phyloP scores from a whole-genome alignment of 2,888 invertebrate genomes.

The Rhaphigaster nebulosa region DNA sequence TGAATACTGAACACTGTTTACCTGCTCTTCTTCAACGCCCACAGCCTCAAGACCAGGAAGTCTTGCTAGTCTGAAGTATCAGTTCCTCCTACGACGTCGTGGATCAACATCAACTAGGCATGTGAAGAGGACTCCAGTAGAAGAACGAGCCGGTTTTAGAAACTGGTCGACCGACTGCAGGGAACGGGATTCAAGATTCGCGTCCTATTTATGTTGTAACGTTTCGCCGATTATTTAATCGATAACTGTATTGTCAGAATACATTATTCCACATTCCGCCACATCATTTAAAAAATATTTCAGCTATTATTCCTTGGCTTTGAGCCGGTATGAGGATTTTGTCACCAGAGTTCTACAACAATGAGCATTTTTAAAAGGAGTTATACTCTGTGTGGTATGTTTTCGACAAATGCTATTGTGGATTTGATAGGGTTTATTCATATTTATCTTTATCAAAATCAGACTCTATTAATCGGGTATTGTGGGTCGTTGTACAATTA shows the following conservation, averaged over 20 bases:
- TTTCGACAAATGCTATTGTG: too few relatives aligned
- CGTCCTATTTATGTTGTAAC: constrained; percentile 32
- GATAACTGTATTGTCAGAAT: background rate
- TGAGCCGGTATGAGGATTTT: background rate
- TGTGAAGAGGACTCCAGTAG: background rate
- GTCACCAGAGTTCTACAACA: too few relatives aligned
- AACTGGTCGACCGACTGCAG: background rate
- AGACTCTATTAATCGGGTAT: too few relatives aligned
- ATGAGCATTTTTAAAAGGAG: too few relatives aligned
- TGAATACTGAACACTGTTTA: background rate
- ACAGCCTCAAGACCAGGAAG: background rate
- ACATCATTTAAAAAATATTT: background rate
- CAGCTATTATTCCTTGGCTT: background rate
- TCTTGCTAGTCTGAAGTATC: background rate
- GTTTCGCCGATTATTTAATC: constrained; percentile 16
- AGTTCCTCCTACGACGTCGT: background rate
- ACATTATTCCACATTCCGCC: background rate
- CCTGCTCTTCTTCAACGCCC: background rate
- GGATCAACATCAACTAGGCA: background rate
- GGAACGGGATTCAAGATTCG: constrained; percentile 16
- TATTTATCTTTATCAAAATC: too few relatives aligned
- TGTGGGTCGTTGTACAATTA: too few relatives aligned
- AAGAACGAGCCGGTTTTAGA: background rate
- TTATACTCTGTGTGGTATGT: too few relatives aligned
- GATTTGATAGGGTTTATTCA: too few relatives aligned